A percentile compares a stretch with the other conserved stretches of the same genome.
Evolutionary conservation across 2,113 vertebrate genomes (phyloP).

Genomic region (Irena cyanogastra): DNA sequence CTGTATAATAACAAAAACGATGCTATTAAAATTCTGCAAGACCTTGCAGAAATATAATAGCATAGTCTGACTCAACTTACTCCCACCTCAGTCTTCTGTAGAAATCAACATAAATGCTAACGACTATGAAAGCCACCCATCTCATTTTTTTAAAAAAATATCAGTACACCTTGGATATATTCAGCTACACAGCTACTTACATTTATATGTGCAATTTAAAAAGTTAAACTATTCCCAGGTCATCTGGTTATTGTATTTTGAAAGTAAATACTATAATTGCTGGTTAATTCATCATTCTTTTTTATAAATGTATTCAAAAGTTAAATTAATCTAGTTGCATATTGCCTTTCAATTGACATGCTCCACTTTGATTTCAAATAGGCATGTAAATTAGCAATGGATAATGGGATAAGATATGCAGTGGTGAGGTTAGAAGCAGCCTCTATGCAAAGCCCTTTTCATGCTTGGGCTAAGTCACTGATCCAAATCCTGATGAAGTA

Average conservation of each 20-base stretch:
- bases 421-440: background rate
- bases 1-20: constrained; percentile 14
- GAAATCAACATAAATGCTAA: background rate
- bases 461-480: background rate
- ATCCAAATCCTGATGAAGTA: background rate
- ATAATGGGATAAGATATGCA: background rate
- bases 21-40: constrained; percentile 33
- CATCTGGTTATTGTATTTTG: background rate
- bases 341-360: background rate
- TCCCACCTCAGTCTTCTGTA: background rate
- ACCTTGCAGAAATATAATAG: constrained; percentile 27
- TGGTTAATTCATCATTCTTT: background rate
- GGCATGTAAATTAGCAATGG: background rate
- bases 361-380: background rate
- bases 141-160: background rate
- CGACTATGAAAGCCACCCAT: background rate
- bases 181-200: background rate
- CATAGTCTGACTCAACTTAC: background rate
- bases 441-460: background rate
- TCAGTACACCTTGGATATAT: background rate
- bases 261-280: background rate
- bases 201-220: background rate
- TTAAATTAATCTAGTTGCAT: background rate
- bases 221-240: background rate
- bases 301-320: background rate